A percentile compares a stretch with the other conserved stretches of the same genome.
Conservation (phyloP, 2,797 vertebrate species). For the Cygnus olor region DNA sequence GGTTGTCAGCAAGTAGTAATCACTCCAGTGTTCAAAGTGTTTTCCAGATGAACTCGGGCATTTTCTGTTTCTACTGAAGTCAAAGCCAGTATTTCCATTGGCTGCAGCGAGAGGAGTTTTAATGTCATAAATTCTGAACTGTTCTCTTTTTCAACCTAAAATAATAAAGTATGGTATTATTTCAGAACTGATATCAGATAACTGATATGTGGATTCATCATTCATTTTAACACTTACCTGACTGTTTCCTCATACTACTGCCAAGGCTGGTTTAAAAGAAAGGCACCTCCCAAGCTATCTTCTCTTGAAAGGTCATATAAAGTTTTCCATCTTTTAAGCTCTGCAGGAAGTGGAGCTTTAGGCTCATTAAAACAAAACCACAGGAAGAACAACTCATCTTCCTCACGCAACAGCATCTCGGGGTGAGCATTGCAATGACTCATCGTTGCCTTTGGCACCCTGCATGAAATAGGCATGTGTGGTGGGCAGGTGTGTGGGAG, state of each 20-base stretch:
- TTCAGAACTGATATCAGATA: slow-evolving; percentile 1
- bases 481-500: neutral
- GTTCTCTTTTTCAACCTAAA: slow-evolving; percentile 11
- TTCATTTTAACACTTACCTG: slow-evolving; percentile 4
- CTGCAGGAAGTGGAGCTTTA: slow-evolving; percentile 15
- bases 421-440: neutral
- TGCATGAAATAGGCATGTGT: neutral
- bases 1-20: neutral
- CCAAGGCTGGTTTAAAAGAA: slow-evolving; percentile 17
- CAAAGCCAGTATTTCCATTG: slow-evolving; percentile 28
- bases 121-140: neutral
- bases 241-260: slow-evolving; percentile 33
- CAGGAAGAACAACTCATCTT: neutral
- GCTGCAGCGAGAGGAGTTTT: neutral
- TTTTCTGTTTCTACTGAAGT: slow-evolving; percentile 1
- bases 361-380: neutral
- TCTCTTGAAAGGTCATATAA: neutral
- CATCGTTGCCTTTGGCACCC: neutral
- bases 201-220: neutral
- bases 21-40: neutral
- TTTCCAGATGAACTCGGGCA: neutral
- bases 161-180: neutral
- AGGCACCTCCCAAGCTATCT: neutral
- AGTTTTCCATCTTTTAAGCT: neutral
- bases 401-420: neutral